Conservation (phyloP, 2,113 vertebrate genomes). For the Oncorhynchus nerka region DNA sequence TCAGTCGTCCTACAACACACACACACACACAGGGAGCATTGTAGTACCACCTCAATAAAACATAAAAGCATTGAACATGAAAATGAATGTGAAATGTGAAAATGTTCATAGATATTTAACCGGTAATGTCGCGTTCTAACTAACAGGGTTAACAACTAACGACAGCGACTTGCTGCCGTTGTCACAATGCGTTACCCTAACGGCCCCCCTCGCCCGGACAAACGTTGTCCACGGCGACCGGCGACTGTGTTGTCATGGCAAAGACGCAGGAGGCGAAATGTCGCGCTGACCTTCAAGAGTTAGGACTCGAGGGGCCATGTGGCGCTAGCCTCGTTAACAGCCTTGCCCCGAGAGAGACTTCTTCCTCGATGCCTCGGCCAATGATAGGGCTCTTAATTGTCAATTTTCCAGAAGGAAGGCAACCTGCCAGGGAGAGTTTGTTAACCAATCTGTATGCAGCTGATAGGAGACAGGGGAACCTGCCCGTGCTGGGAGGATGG, state of each 20-base stretch:
- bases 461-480: background rate
- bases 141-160: slow-evolving; percentile 36
- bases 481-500: background rate
- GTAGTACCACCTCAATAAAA: slow-evolving; percentile 48
- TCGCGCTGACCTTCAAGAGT: slow-evolving; percentile 62
- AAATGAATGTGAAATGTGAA: slow-evolving; percentile 35
- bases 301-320: slow-evolving; percentile 30
- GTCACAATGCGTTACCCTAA: slow-evolving; percentile 41
- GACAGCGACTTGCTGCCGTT: slow-evolving; percentile 18
- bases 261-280: slow-evolving; percentile 37
- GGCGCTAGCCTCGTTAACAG: slow-evolving; percentile 21
- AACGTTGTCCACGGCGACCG: slow-evolving; percentile 20
- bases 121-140: background rate
- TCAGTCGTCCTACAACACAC: background rate
- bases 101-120: slow-evolving; percentile 52
- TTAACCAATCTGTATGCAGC: slow-evolving; percentile 8
- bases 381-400: slow-evolving; percentile 44
- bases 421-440: slow-evolving; percentile 7
- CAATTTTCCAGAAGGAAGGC: slow-evolving; percentile 30
- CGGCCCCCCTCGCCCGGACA: background rate
- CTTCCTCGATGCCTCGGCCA: slow-evolving; percentile 39
- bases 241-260: slow-evolving; percentile 32
- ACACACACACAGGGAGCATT: background rate
- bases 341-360: slow-evolving; percentile 42
- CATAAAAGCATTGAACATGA: slow-evolving; percentile 41